Conservation (phyloP, 1,140 invertebrate species). For the Anastatus disparis region DNA sequence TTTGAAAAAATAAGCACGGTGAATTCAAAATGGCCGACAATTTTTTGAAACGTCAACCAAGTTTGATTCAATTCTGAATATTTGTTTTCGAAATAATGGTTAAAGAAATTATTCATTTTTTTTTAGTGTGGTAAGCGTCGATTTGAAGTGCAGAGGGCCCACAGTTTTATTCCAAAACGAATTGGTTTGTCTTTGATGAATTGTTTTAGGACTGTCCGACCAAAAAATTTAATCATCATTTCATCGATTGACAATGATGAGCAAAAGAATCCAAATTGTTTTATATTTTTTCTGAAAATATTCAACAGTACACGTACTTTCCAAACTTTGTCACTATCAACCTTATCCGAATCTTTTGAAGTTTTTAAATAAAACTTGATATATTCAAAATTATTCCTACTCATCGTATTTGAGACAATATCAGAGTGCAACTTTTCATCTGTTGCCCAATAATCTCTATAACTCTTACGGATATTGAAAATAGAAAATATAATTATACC, state of each 20-base stretch:
- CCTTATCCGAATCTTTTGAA: conserved; percentile 21
- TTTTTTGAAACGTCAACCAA: no score
- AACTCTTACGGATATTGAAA: conserved; percentile 34
- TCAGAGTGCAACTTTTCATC: conserved; percentile 20
- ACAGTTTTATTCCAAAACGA: conserved; percentile 33
- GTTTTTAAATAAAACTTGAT: conserved; percentile 35
- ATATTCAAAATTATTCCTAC: conserved; percentile 36
- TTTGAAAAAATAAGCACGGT: no score
- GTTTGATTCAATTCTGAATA: no score
- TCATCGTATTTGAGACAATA: conserved; percentile 22
- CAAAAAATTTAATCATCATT: conserved; percentile 31
- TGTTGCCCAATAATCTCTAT: conserved; percentile 37
- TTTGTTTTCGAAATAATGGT: no score
- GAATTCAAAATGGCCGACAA: no score
- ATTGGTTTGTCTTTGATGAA: conserved; percentile 31
- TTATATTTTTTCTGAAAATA: conserved; percentile 32
- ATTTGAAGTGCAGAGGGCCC: not conserved
- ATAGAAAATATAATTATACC: conserved; percentile 30
- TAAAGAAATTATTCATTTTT: no score
- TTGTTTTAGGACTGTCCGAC: conserved; percentile 10
- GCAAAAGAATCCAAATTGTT: conserved; percentile 24
- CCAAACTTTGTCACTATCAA: conserved; percentile 23
- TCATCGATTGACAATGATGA: conserved; percentile 31
- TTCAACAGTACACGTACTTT: conserved; percentile 17
- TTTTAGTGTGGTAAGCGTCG: no score